Percentiles rank a stretch among this genome's conserved stretches.
These are phyloP conservation scores for Polia nebulosa DNA, from an alignment of 2,888 invertebrate genomes.

Conservation along the genomic window DNA sequence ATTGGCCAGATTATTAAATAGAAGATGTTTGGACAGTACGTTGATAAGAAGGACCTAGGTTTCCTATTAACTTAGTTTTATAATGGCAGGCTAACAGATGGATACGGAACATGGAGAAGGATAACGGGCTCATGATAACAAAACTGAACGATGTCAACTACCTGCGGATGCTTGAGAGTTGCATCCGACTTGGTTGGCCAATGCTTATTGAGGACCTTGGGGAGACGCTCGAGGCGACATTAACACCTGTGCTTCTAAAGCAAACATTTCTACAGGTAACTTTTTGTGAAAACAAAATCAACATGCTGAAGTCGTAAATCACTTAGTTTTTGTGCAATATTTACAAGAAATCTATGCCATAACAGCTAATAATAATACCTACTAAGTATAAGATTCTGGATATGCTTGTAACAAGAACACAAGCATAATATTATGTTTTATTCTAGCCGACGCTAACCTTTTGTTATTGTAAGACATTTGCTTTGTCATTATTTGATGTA, in stretches of 20 bases:
- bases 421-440: too few relatives aligned
- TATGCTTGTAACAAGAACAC: background rate
- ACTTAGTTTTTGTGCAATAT: background rate
- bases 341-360: background rate
- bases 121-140: conserved; percentile 94
- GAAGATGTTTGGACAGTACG: too few relatives aligned
- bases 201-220: conserved; percentile 97
- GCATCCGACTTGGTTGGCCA: conserved; percentile 96
- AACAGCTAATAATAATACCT: background rate
- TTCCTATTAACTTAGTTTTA: background rate
- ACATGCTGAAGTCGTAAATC: background rate
- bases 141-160: conserved; percentile 95
- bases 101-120: conserved; percentile 96
- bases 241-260: conserved; percentile 95
- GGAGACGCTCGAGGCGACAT: conserved; percentile 96
- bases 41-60: background rate
- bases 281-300: background rate
- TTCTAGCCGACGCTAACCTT: background rate
- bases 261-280: conserved; percentile 94
- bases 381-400: background rate
- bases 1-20: background rate
- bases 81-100: conserved; percentile 95
- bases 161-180: conserved; percentile 95
- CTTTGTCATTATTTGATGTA: background rate
- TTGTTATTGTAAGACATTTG: background rate